Conservation (phyloP, 2,888 invertebrate species). For the Serrognathus titanus region DNA sequence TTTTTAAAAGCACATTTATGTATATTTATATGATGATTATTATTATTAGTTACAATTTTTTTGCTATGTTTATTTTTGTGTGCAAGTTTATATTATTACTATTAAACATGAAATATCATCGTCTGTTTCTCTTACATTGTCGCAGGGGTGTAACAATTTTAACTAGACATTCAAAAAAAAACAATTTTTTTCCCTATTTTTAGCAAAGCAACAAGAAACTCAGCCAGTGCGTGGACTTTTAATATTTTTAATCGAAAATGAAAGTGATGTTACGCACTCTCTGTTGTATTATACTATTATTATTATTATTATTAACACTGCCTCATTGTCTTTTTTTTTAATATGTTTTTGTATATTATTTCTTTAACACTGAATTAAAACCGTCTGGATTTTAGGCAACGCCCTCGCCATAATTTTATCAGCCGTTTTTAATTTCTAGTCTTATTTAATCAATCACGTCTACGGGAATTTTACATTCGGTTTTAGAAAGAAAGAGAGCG, state of each 20-base stretch:
- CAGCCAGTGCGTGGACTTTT: too few relatives aligned
- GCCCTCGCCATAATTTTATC: conserved; percentile 17
- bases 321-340: conserved; percentile 4
- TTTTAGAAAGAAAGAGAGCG: too few relatives aligned
- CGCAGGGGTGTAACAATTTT: conserved; percentile 43
- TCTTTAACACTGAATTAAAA: background rate
- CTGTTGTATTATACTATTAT: background rate
- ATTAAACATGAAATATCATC: conserved; percentile 27
- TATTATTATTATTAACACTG: background rate
- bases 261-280: too few relatives aligned
- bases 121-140: conserved; percentile 25
- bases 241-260: too few relatives aligned
- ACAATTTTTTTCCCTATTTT: background rate
- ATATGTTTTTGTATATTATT: background rate
- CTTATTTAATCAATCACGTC: conserved; percentile 12
- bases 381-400: conserved; percentile 18
- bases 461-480: too few relatives aligned
- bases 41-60: conserved; percentile 29
- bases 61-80: conserved; percentile 42
- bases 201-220: too few relatives aligned
- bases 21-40: conserved; percentile 30
- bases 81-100: conserved; percentile 42
- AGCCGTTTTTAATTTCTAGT: conserved; percentile 21
- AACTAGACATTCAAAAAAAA: background rate
- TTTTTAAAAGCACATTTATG: conserved; percentile 35